These are phyloP conservation scores for Catalaphyllia jardinei DNA, from an alignment of 64 coral and sea anemone genomes.

Conservation along the genomic window DNA sequence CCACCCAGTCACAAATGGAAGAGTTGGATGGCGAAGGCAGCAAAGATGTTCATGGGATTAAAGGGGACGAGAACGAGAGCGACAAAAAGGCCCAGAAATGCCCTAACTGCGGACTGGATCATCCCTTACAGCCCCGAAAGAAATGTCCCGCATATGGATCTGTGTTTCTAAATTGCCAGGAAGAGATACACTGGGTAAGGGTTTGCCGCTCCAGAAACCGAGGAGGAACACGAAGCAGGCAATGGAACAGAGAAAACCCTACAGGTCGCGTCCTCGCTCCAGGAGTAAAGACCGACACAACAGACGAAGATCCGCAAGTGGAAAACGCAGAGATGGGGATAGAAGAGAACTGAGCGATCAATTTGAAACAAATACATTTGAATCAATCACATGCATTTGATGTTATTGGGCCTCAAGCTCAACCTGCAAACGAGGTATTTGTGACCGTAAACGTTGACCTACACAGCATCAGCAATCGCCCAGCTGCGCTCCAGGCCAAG, in stretches of 20 bases:
- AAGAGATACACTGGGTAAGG: conserved; percentile 34
- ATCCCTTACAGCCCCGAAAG: conserved; percentile 5
- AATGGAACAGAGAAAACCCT: neutral
- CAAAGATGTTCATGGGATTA: no score
- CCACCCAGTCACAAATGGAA: no score
- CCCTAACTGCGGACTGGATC: conserved; percentile 15
- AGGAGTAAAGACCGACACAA: conserved; percentile 13
- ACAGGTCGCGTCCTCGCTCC: neutral
- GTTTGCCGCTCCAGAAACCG: conserved; percentile 18
- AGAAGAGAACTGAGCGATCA: neutral
- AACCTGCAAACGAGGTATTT: conserved; percentile 55
- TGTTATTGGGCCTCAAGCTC: neutral
- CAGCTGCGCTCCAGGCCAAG: conserved; percentile 19
- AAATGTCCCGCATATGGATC: conserved; percentile 55
- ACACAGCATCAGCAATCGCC: neutral
- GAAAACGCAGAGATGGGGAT: neutral
- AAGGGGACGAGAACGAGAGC: no score
- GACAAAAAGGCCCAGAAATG: no score
- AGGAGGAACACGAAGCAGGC: neutral
- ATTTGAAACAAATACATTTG: conserved; percentile 42
- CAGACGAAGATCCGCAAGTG: neutral
- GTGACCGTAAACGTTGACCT: conserved; percentile 43
- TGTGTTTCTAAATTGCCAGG: conserved; percentile 26
- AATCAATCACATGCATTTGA: conserved; percentile 63
- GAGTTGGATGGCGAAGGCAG: no score